Conservation (phyloP, 2,797 vertebrate species). For the Anabacerthia variegaticeps region DNA sequence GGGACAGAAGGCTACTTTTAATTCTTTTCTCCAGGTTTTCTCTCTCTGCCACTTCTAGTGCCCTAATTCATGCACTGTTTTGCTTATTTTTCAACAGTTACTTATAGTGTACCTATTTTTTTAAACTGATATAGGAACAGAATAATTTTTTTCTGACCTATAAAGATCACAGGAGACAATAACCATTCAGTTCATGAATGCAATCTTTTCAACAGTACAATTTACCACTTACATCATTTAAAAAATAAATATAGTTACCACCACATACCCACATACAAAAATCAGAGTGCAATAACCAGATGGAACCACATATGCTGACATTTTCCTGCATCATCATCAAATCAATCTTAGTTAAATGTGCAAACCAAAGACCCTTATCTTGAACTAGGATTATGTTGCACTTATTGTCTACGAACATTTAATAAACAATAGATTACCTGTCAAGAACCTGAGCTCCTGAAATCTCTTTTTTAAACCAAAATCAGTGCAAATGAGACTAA, state of each 20-base stretch:
- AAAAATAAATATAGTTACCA: slow-evolving; percentile 21
- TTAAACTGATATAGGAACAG: not conserved
- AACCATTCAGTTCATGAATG: not conserved
- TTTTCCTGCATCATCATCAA: slow-evolving; percentile 12
- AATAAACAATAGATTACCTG: not conserved
- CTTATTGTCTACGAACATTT: not conserved
- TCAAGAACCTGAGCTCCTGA: not conserved
- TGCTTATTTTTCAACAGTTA: not conserved
- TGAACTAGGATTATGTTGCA: not conserved
- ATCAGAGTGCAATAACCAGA: slow-evolving; percentile 35
- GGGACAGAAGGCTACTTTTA: not conserved
- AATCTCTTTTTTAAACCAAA: not conserved
- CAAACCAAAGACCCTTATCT: not conserved
- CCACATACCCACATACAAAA: not conserved
- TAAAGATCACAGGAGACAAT: not conserved
- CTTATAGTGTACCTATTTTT: not conserved
- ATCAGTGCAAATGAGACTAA: not conserved
- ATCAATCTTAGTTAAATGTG: not conserved
- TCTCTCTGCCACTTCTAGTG: not conserved
- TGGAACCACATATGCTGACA: slow-evolving; percentile 44
- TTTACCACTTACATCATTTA: not conserved
- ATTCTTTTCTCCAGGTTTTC: not conserved
- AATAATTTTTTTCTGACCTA: not conserved
- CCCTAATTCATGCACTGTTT: not conserved
- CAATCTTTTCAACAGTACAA: not conserved